Percentiles rank a stretch among this genome's conserved stretches.
Conservation (phyloP, 2,888 invertebrate species). For the Cyrtodaria siliqua region DNA sequence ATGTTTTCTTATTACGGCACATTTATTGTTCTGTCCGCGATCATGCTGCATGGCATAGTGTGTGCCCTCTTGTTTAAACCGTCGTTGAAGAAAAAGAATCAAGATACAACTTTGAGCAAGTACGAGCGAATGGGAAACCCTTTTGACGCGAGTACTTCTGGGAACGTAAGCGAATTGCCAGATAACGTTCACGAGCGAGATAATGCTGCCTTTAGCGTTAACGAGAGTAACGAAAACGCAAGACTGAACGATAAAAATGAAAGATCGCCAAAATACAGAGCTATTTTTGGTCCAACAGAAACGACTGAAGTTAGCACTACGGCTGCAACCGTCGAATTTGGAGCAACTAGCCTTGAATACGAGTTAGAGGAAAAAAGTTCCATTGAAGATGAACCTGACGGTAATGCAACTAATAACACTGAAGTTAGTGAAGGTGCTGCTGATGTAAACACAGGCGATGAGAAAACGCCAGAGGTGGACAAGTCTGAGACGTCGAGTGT, state of each 20-base stretch:
- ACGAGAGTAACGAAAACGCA: too few species aligned
- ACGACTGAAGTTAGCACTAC: constrained; percentile 1
- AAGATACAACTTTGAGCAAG: constrained; percentile 3
- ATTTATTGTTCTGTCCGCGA: constrained; percentile 25
- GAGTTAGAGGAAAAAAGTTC: constrained; percentile 1
- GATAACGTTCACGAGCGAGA: too few species aligned
- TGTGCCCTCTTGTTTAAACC: constrained; percentile 35
- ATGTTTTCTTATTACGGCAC: constrained; percentile 32
- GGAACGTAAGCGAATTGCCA: not conserved
- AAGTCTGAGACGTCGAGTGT: too few species aligned
- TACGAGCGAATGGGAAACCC: constrained; percentile 14
- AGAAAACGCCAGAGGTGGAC: not conserved
- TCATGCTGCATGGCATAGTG: constrained; percentile 21
- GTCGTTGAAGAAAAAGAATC: not conserved
- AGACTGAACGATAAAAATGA: not conserved
- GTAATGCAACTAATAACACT: not conserved
- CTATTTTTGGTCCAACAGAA: constrained; percentile 2
- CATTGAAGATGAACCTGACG: constrained; percentile 1
- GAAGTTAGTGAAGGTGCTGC: too few species aligned
- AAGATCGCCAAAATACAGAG: constrained; percentile 1
- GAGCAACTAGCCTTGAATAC: constrained; percentile 1
- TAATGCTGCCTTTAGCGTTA: not conserved
- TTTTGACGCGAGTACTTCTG: too few species aligned
- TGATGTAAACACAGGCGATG: not conserved
- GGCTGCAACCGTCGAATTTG: not conserved